Evolutionary conservation across 2,888 invertebrate genomes (phyloP).

Genomic region (Schrankia costaestrigalis): DNA sequence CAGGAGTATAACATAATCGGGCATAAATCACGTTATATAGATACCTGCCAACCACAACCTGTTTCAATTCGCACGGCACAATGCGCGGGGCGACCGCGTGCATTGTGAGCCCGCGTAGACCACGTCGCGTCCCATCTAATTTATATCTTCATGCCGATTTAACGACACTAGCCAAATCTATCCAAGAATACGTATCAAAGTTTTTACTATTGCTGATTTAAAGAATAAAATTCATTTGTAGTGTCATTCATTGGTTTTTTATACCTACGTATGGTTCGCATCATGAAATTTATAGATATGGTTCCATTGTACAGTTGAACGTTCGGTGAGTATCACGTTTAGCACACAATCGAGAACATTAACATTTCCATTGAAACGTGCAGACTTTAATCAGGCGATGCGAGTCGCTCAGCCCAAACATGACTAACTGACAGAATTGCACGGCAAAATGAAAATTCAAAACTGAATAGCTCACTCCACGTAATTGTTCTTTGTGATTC

Average conservation of each 20-base stretch:
- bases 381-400: constrained; percentile 49
- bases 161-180: constrained; percentile 56
- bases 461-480: constrained; percentile 21
- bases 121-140: constrained; percentile 62
- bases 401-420: constrained; percentile 47
- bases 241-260: constrained; percentile 58
- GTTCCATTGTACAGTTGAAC: constrained; percentile 59
- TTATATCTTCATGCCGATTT: constrained; percentile 77
- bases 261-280: constrained; percentile 40
- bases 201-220: constrained; percentile 55
- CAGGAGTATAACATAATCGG: constrained; percentile 71
- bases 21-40: constrained; percentile 73
- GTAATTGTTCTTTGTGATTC: constrained; percentile 31
- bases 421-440: constrained; percentile 28
- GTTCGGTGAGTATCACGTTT: constrained; percentile 63
- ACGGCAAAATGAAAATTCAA: constrained; percentile 20
- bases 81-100: constrained; percentile 48
- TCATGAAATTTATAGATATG: constrained; percentile 67
- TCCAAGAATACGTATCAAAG: constrained; percentile 53
- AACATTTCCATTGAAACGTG: constrained; percentile 69
- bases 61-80: constrained; percentile 76
- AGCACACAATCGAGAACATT: constrained; percentile 72
- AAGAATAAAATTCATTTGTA: constrained; percentile 65
- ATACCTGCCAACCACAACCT: constrained; percentile 77
- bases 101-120: constrained; percentile 57